A percentile compares a stretch with the other conserved stretches of the same genome.
Evolutionary conservation across 1,140 invertebrate species (phyloP).

Genomic region (Daktulosphaira vitifoliae): DNA sequence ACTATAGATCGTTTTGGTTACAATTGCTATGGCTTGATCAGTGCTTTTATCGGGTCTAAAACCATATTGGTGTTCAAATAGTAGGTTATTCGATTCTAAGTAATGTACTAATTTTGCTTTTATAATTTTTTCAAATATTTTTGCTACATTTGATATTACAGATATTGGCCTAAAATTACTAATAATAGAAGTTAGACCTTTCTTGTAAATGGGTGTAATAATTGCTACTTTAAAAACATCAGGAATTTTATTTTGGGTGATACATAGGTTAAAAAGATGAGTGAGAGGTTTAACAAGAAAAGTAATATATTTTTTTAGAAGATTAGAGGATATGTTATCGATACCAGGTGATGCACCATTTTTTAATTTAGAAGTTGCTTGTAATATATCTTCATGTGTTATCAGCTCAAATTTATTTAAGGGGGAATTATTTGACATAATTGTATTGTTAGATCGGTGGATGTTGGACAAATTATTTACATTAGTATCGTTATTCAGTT

Average conservation of each 20-base stretch:
- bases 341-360: not conserved
- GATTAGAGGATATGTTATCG: not conserved
- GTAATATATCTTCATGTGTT: not conserved
- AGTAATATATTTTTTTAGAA: not conserved
- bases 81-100: not conserved
- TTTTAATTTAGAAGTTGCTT: not conserved
- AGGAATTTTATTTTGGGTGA: not conserved
- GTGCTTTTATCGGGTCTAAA: not conserved
- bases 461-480: not conserved
- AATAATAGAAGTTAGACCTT: not conserved
- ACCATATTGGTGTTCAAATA: not conserved
- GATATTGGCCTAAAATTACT: not conserved
- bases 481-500: not conserved
- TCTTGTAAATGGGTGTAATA: not conserved
- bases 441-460: not conserved
- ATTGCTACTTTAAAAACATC: not conserved
- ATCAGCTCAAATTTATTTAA: not conserved
- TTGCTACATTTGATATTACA: not conserved
- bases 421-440: not conserved
- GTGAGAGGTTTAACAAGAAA: not conserved
- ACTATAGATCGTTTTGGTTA: not conserved
- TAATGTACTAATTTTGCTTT: not conserved
- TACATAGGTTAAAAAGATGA: not conserved
- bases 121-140: conserved; percentile 3
- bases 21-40: not conserved